Evolutionary conservation across 1,140 invertebrate genomes (phyloP).

Genomic region (Thaumatotibia leucotreta): DNA sequence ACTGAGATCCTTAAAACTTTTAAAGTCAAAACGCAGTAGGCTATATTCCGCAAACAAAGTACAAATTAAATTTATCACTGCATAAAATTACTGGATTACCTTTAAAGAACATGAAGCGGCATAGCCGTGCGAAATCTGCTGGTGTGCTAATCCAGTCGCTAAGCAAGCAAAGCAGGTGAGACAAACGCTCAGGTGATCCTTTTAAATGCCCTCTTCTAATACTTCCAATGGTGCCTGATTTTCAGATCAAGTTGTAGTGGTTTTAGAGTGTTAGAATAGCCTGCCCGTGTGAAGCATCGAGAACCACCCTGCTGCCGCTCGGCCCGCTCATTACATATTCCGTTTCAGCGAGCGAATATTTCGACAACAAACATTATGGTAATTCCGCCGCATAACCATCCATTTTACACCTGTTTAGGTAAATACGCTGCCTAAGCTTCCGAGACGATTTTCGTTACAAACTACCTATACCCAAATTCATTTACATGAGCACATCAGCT

Average conservation of each 20-base stretch:
- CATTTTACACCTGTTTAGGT: conserved; percentile 66
- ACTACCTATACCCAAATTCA: conserved; percentile 23
- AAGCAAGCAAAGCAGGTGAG: neutral
- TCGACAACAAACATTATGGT: conserved; percentile 67
- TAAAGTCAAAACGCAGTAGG: neutral
- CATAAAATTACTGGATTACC: conserved; percentile 38
- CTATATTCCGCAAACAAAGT: conserved; percentile 24
- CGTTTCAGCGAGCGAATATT: conserved; percentile 52
- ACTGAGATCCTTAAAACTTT: conserved; percentile 13
- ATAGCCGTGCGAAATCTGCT: conserved; percentile 43
- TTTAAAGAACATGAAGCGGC: conserved; percentile 35
- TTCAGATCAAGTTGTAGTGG: neutral
- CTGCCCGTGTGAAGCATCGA: neutral
- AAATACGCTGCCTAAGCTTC: conserved; percentile 45
- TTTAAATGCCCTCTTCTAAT: neutral
- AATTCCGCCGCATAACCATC: conserved; percentile 59
- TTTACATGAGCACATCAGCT: neutral
- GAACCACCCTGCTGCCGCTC: conserved; percentile 16
- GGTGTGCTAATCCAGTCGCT: conserved; percentile 5
- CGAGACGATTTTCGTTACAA: conserved; percentile 44
- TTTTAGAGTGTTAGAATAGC: neutral
- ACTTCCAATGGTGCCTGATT: neutral
- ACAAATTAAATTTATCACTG: conserved; percentile 40
- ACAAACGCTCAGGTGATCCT: neutral
- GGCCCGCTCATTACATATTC: conserved; percentile 56